A percentile compares a stretch with the other conserved stretches of the same genome.
phyloP scores from a whole-genome alignment of 2,113 vertebrate genomes.

The Buteo buteo region DNA sequence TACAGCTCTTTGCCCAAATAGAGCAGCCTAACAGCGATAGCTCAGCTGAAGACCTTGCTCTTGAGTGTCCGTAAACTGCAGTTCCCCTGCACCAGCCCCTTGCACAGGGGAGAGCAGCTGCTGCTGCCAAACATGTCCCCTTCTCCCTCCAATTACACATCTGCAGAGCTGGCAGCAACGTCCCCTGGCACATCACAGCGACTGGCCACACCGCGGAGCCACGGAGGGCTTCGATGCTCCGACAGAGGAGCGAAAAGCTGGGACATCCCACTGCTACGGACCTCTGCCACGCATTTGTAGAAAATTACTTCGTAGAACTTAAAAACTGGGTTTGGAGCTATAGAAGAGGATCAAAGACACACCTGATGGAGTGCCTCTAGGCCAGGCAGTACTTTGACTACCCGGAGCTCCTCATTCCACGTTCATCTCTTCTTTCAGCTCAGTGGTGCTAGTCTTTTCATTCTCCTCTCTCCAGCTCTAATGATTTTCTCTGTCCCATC shows the following conservation, averaged over 20 bases:
- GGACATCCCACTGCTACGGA: neutral
- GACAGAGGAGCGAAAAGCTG: neutral
- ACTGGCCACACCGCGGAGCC: neutral
- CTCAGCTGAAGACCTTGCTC: neutral
- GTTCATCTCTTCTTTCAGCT: neutral
- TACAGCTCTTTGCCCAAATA: neutral
- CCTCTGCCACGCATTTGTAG: neutral
- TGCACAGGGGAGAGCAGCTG: neutral
- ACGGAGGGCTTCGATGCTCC: neutral
- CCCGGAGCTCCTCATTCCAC: neutral
- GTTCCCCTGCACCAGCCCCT: neutral
- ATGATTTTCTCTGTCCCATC: neutral
- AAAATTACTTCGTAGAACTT: neutral
- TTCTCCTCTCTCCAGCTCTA: neutral
- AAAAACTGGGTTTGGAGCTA: neutral
- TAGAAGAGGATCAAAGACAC: neutral
- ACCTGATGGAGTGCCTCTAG: neutral
- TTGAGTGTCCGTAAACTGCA: neutral
- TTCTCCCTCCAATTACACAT: neutral
- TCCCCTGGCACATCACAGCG: rapidly evolving
- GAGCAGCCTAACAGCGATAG: neutral
- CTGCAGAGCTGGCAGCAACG: neutral
- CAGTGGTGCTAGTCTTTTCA: neutral
- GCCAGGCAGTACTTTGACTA: neutral
- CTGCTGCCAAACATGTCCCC: neutral